These are phyloP conservation scores for Thinocorus orbignyianus DNA, from an alignment of 2,113 vertebrate species.

Conservation along the genomic window DNA sequence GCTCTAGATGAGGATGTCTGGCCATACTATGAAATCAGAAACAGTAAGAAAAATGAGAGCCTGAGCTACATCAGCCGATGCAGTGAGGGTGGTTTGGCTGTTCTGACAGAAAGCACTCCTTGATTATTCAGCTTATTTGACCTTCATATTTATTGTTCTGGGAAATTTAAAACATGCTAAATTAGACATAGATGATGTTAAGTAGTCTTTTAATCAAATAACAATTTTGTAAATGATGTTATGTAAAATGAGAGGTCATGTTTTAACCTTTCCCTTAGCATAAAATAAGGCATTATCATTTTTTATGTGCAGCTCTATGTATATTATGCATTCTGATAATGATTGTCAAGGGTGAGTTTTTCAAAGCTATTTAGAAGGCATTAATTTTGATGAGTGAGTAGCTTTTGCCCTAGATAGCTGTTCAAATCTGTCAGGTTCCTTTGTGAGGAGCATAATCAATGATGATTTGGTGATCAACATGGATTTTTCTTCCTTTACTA, in stretches of 20 bases:
- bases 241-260: neutral
- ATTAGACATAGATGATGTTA: neutral
- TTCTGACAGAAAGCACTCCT: neutral
- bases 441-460: neutral
- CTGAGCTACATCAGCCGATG: neutral
- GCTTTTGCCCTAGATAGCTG: neutral
- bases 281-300: neutral
- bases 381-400: neutral
- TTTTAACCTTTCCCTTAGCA: constrained; percentile 7
- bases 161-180: neutral
- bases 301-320: neutral
- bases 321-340: neutral
- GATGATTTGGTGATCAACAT: accelerated
- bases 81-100: neutral
- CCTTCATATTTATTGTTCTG: neutral
- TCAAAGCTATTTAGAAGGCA: neutral
- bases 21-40: neutral
- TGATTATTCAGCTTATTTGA: neutral
- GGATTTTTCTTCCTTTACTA: neutral
- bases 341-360: neutral
- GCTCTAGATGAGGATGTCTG: neutral
- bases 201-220: neutral
- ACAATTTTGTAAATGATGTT: neutral
- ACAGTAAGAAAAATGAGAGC: neutral
- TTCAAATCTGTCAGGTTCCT: neutral